phyloP scores from a whole-genome alignment of 2,797 vertebrate genomes.

The Brachyrhaphis roseni region DNA sequence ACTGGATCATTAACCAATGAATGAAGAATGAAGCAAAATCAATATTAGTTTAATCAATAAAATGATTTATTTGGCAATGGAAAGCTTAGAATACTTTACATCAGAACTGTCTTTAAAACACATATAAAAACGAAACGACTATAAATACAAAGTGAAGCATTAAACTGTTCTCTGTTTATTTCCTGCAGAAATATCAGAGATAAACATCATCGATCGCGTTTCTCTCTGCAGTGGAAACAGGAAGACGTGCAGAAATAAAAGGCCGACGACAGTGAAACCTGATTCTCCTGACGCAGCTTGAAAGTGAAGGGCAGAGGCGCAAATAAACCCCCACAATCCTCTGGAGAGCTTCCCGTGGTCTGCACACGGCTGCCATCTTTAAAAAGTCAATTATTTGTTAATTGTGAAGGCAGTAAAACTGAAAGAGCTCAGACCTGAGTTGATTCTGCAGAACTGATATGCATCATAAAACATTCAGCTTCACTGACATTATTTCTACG shows the following conservation, averaged over 20 bases:
- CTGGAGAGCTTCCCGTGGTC: not conserved
- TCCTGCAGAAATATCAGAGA: not conserved
- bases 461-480: not conserved
- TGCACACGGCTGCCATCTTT: not conserved
- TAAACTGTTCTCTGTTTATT: not conserved
- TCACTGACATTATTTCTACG: not conserved
- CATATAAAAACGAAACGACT: not conserved
- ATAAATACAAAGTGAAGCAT: not conserved
- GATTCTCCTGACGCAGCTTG: slow-evolving; percentile 41
- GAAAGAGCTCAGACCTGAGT: not conserved
- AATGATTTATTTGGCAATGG: slow-evolving; percentile 48
- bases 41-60: not conserved
- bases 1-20: too few species aligned
- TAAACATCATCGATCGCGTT: slow-evolving; percentile 6
- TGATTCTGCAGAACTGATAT: not conserved
- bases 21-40: not conserved
- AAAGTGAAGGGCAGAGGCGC: slow-evolving; percentile 7
- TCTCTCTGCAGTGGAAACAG: slow-evolving; percentile 16
- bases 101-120: slow-evolving; percentile 2
- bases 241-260: slow-evolving; percentile 37
- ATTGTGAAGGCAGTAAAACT: not conserved
- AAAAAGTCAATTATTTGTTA: not conserved
- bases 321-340: not conserved
- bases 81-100: not conserved
- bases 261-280: slow-evolving; percentile 45